Percentiles rank a stretch among this genome's conserved stretches.
Conservation (phyloP, 2,113 vertebrate species). For the Asarcornis scutulata region DNA sequence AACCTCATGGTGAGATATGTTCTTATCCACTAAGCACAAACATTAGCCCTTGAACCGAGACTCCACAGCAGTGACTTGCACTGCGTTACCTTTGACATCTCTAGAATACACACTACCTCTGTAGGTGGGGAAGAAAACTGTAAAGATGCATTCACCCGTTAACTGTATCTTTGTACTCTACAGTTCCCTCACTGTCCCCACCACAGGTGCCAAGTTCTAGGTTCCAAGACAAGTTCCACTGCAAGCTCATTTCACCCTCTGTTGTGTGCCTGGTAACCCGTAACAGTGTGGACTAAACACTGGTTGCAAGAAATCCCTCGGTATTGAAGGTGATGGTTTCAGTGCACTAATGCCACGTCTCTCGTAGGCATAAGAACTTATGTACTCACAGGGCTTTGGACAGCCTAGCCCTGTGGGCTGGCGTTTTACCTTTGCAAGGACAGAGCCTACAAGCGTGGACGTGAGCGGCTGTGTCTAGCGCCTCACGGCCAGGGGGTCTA, state of each 20-base stretch:
- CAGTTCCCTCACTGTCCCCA: neutral
- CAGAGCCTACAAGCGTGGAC: rapidly evolving
- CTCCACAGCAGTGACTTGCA: neutral
- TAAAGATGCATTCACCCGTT: neutral
- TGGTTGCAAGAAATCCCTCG: neutral
- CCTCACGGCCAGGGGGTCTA: rapidly evolving
- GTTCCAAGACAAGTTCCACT: neutral
- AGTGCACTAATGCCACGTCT: rapidly evolving
- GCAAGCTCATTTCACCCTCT: neutral
- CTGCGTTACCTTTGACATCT: neutral
- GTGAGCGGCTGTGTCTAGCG: rapidly evolving
- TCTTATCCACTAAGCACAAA: neutral
- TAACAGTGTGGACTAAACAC: neutral
- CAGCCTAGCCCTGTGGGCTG: rapidly evolving
- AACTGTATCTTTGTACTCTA: neutral
- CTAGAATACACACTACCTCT: rapidly evolving
- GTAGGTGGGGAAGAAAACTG: neutral
- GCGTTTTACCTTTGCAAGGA: neutral
- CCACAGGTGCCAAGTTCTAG: neutral
- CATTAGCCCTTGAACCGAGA: neutral
- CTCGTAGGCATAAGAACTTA: rapidly evolving
- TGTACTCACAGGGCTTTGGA: rapidly evolving
- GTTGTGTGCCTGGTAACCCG: rapidly evolving
- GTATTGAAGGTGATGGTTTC: rapidly evolving
- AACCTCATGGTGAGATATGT: neutral